A percentile compares a stretch with the other conserved stretches of the same genome.
Evolutionary conservation across 1,140 invertebrate genomes (phyloP).

Genomic region (Lanistes nyassanus): DNA sequence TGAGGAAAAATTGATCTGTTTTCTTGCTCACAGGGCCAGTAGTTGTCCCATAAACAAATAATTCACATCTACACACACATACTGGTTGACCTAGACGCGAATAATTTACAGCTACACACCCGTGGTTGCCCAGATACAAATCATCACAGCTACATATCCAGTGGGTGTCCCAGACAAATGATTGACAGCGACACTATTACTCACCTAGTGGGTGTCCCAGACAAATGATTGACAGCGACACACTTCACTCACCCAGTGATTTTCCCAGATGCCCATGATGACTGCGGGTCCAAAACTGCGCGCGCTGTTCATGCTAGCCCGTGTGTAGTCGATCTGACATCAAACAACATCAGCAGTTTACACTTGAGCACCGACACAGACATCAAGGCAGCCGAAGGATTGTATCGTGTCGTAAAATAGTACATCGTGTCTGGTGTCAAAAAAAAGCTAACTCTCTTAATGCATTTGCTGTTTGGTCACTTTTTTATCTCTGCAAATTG

Average conservation of each 20-base stretch:
- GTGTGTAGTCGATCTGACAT: constrained; percentile 59
- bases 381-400: too few species aligned
- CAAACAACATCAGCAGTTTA: neutral
- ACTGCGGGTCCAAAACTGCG: constrained; percentile 62
- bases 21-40: too few species aligned
- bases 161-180: neutral
- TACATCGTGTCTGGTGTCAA: too few species aligned
- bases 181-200: neutral
- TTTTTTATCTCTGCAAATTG: too few species aligned
- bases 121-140: constrained; percentile 51
- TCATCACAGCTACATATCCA: neutral
- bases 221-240: neutral
- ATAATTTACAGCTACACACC: neutral
- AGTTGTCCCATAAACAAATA: too few species aligned
- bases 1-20: too few species aligned
- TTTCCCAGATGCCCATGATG: constrained; percentile 78
- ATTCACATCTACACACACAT: too few species aligned
- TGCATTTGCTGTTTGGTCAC: too few species aligned
- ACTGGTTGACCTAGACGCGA: too few species aligned
- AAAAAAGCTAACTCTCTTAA: too few species aligned
- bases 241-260: constrained; percentile 74
- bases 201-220: neutral
- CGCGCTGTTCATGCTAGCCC: constrained; percentile 61
- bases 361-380: neutral
- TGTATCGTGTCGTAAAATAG: too few species aligned